Conservation (phyloP, 1,140 invertebrate genomes). For the Papilio aristodemus region DNA sequence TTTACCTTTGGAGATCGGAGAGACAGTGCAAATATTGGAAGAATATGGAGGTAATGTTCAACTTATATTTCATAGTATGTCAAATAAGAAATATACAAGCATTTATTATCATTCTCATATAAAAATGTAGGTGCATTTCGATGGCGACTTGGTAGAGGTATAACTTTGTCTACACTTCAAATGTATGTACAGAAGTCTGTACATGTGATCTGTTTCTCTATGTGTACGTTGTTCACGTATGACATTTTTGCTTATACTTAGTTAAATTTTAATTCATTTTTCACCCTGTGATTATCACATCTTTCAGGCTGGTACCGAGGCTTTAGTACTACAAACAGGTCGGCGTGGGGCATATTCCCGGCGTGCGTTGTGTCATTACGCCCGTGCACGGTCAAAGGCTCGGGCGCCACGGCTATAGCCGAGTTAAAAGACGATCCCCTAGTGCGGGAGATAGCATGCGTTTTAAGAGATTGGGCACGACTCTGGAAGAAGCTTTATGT, state of each 20-base stretch:
- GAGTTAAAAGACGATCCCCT: constrained; percentile 92
- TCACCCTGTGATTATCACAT: constrained; percentile 20
- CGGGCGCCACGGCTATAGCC: constrained; percentile 63
- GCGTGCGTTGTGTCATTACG: constrained; percentile 67
- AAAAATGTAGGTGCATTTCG: too few relatives aligned
- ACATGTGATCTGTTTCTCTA: too few relatives aligned
- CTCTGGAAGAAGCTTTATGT: constrained; percentile 95
- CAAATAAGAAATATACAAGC: too few relatives aligned
- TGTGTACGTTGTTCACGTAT: too few relatives aligned
- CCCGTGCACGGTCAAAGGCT: constrained; percentile 69
- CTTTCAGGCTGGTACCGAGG: constrained; percentile 91
- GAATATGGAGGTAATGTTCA: constrained; percentile 86
- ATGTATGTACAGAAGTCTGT: too few relatives aligned
- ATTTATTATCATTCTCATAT: too few relatives aligned
- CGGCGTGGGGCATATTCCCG: constrained; percentile 93
- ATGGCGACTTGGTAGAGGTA: too few relatives aligned
- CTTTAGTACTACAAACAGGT: constrained; percentile 88
- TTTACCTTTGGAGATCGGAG: constrained; percentile 92
- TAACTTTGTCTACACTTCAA: too few relatives aligned
- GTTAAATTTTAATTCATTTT: too few relatives aligned
- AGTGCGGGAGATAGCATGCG: constrained; percentile 94
- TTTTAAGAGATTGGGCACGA: constrained; percentile 94
- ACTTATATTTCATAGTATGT: too few relatives aligned
- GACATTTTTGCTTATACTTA: too few relatives aligned
- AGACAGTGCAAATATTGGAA: constrained; percentile 94